Base-by-base conservation (phyloP, 2,113 vertebrate species). In the Upupa epops region DNA sequence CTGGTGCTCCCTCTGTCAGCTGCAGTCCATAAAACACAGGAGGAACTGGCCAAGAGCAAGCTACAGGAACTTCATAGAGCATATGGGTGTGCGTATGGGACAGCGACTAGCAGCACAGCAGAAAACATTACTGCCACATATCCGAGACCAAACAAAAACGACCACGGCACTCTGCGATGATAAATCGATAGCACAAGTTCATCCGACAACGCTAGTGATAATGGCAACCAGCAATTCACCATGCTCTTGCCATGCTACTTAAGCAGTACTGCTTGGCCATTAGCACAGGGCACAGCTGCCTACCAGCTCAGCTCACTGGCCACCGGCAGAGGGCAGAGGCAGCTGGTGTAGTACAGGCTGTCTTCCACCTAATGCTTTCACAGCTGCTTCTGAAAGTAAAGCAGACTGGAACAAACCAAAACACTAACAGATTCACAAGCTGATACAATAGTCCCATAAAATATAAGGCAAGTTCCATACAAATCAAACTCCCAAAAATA, bases 401-500 rank as follows among this genome's bases (percentile, higher is more conserved):
- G 83, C 83, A 93, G 32, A 72, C 75, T 61, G 85, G 60, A 94
- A 95, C 88, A 91, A 92, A 94, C 94, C 86, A 96, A 81, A 83
- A 73, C 83, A 80, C 52, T 87, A 8, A 11, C 5, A 86, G 80
- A 88, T 63, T 84, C 36, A 96, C 80, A 4, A 56, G 40, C 75
- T n/a, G 0, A 74, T 92, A 89, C 55, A 68, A 59, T 79, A 94
- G 94, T 89, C 75, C 94, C 92, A 88, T 96, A 93, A 89, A 93
- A 75, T 94, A 91, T 89, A 96, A 96, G 90, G 90, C 97, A 92
- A 81, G 71, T 60, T 96, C 93, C 89, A 55, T 95, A 97, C 94
- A 98, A 97, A 97, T 95, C 79, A 96, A 91, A 94, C 94, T 86
- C 96, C 74, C 95, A 97, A 97, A 97, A 97, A 97, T 96, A 97